These are phyloP conservation scores for Semotilus atromaculatus DNA, from an alignment of 2,797 vertebrate genomes.

Conservation along the genomic window DNA sequence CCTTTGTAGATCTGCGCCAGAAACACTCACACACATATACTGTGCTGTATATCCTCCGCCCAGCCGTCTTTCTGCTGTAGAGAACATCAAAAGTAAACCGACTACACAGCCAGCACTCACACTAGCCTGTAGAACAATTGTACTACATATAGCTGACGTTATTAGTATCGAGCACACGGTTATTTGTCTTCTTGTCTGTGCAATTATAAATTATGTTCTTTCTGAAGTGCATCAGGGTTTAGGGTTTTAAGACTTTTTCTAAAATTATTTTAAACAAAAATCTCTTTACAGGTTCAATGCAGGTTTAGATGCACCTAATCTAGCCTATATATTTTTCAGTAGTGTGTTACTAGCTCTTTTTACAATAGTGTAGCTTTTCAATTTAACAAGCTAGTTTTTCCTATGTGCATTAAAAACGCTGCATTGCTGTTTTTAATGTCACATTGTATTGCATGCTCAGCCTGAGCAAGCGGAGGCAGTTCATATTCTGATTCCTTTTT, in stretches of 20 bases:
- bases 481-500: conserved; percentile 8
- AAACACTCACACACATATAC: conserved; percentile 27
- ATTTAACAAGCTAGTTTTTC: conserved; percentile 16
- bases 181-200: conserved; percentile 31
- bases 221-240: neutral
- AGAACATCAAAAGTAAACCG: conserved; percentile 38
- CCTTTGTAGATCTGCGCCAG: conserved; percentile 34
- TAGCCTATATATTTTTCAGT: neutral
- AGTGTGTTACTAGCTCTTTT: neutral
- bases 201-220: neutral
- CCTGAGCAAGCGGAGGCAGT: neutral
- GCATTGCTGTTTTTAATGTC: conserved; percentile 31
- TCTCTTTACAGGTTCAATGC: neutral
- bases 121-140: conserved; percentile 4
- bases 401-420: conserved; percentile 14
- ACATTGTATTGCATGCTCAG: conserved; percentile 23
- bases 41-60: conserved; percentile 14
- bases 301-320: neutral
- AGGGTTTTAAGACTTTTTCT: neutral
- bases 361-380: neutral
- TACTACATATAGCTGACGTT: conserved; percentile 11
- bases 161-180: conserved; percentile 41
- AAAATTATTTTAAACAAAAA: neutral
- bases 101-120: conserved; percentile 2
- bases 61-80: conserved; percentile 22